Evolutionary conservation across 2,113 vertebrate species (phyloP), one percentile per base, ranked within the genome.

Genomic region (Halichoeres trimaculatus): DNA sequence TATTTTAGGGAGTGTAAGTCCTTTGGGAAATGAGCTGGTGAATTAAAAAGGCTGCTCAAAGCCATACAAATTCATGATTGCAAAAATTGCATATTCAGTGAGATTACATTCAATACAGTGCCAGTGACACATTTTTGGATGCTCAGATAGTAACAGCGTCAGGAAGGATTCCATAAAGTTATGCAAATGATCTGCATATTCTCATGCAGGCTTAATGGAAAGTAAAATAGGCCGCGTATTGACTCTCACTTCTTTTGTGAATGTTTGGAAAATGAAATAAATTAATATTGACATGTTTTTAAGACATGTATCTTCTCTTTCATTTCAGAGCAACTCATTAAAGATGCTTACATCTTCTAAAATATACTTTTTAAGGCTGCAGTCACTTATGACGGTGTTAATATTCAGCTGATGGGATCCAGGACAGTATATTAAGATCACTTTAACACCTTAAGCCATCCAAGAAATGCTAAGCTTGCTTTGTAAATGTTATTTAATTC

Each of bases 11-110:
- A 80, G 61, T 68, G 67, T 90, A 86, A 90, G 81, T 85, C 89
- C 83, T 90, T 89, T 86, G 86, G 86, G 88, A 90, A 91, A 90
- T 84, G 86, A 85, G 70, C 72, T 72, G 76, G 69, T 88, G 87
- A 86, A 89, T 90, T 90, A 80, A 92, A 91, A 87, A 85, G 64
- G 74, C 68, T 35, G 84, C 61, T 83, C 55, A 80, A 74, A 81
- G 66, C 81, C 67, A 76, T 70, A 86, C 75, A 85, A 66, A 91
- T 88, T 73, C 55, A 76, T 73, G 75, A 87, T 78, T 75, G 72
- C 68, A 79, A 70, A 84, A 86, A 87, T 70, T 75, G 81, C 65
- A 57, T 86, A 81, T 81, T 85, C 61, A 74, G 74, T 59, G 59
- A 88, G 88, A 91, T 87, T 84, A 87, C 80, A 76, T 76, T 72